Percentiles rank a stretch among this genome's conserved stretches.
These are phyloP conservation scores for Lycodopsis pacificus DNA, from an alignment of 2,797 vertebrate genomes.

Conservation along the genomic window DNA sequence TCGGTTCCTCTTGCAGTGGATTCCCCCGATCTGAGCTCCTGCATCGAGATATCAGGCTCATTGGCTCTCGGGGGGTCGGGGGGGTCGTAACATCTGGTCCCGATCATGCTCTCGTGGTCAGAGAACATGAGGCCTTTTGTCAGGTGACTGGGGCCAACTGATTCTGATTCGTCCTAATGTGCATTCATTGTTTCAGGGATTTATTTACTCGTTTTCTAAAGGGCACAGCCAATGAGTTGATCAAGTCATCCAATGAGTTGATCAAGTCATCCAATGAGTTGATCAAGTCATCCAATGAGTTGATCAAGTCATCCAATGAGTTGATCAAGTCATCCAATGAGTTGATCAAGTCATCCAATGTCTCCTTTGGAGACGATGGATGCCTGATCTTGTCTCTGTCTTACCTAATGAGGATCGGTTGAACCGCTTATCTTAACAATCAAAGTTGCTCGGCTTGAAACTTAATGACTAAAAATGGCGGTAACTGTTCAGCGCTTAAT, in stretches of 20 bases:
- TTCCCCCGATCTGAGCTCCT: constrained; percentile 23
- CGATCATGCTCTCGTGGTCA: constrained; percentile 48
- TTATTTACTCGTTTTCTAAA: constrained; percentile 47
- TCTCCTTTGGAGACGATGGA: background rate
- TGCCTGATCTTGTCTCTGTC: constrained; percentile 6
- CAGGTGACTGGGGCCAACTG: constrained; percentile 38
- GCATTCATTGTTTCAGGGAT: constrained; percentile 36
- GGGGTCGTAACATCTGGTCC: constrained; percentile 27
- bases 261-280: constrained; percentile 45
- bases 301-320: constrained; percentile 46
- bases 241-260: constrained; percentile 37
- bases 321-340: constrained; percentile 47
- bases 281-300: constrained; percentile 45
- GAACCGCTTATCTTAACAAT: constrained; percentile 10
- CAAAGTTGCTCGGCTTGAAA: background rate
- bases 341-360: constrained; percentile 37
- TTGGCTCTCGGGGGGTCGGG: background rate
- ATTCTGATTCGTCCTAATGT: constrained; percentile 41
- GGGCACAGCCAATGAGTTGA: constrained; percentile 49
- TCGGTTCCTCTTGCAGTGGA: constrained; percentile 40
- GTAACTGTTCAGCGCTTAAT: background rate
- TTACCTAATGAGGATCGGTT: background rate
- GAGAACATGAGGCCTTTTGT: constrained; percentile 36
- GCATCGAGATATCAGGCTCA: constrained; percentile 27
- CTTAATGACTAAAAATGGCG: background rate